Conservation (phyloP, 1,140 invertebrate genomes). For the Melitaea cinxia region DNA sequence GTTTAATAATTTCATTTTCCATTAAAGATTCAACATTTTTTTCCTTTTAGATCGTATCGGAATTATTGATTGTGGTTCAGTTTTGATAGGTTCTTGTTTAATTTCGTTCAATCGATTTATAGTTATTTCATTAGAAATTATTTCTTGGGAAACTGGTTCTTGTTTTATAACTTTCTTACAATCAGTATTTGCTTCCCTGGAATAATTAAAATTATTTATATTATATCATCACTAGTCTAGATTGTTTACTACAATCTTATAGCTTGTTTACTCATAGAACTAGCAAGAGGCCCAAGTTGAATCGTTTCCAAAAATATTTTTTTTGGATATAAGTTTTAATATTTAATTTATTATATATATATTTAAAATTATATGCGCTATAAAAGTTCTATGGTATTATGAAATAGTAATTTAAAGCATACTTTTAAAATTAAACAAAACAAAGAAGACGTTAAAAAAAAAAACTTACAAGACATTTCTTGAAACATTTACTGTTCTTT, state of each 20-base stretch:
- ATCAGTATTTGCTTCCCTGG: neutral
- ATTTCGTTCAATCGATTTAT: conserved; percentile 1
- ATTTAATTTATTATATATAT: too few relatives aligned
- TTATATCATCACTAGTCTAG: too few relatives aligned
- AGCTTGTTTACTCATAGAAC: too few relatives aligned
- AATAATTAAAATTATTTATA: neutral
- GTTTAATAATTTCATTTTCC: neutral
- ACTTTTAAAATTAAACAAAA: neutral
- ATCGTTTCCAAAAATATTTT: too few relatives aligned
- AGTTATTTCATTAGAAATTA: neutral
- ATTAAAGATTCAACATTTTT: conserved; percentile 22
- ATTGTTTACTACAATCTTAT: too few relatives aligned
- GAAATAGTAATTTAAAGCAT: too few relatives aligned
- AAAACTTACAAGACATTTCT: conserved; percentile 39
- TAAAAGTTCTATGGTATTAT: too few relatives aligned
- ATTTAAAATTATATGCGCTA: too few relatives aligned
- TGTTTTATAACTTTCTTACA: neutral
- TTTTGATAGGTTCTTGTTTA: conserved; percentile 10
- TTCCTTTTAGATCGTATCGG: conserved; percentile 12
- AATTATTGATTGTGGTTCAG: conserved; percentile 4
- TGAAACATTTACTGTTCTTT: conserved; percentile 31
- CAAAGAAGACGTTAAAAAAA: neutral
- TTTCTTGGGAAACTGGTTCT: conserved; percentile 11
- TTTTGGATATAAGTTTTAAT: too few relatives aligned
- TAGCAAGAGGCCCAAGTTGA: too few relatives aligned